Percentiles rank a stretch among this genome's conserved stretches.
Conservation (phyloP, 2,113 vertebrate genomes). For the Actenoides lindsayi region DNA sequence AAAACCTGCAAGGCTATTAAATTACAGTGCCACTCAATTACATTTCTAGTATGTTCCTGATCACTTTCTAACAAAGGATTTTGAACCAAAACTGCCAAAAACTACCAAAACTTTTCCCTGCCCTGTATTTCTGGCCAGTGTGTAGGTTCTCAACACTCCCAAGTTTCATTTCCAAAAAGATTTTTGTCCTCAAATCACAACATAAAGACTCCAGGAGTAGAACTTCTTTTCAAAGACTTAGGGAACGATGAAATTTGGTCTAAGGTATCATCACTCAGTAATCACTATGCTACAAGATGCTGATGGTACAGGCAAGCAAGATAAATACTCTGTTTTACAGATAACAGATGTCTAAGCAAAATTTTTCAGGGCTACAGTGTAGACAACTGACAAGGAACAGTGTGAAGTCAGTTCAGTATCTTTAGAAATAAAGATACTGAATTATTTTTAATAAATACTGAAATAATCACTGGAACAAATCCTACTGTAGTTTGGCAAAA, state of each 20-base stretch:
- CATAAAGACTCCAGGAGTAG: not conserved
- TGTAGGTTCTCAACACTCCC: not conserved
- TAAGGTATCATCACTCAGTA: not conserved
- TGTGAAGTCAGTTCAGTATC: not conserved
- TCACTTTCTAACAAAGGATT: not conserved
- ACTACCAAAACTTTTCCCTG: not conserved
- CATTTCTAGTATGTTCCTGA: not conserved
- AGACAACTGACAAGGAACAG: not conserved
- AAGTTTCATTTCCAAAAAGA: not conserved
- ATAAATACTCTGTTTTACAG: not conserved
- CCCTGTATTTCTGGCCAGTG: not conserved
- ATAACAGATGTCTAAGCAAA: not conserved
- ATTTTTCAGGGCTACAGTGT: not conserved
- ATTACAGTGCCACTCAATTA: not conserved
- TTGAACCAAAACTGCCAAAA: not conserved
- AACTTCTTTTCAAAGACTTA: not conserved
- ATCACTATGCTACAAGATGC: not conserved
- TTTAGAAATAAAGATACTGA: not conserved
- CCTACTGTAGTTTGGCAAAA: not conserved
- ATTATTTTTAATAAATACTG: not conserved
- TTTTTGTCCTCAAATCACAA: fast-evolving
- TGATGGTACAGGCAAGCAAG: not conserved
- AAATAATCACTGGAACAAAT: not conserved
- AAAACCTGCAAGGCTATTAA: not conserved
- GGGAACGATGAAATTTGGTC: not conserved